These are phyloP conservation scores for Caenorhabditis imperialis DNA, from an alignment of 2,888 invertebrate species.

Conservation along the genomic window DNA sequence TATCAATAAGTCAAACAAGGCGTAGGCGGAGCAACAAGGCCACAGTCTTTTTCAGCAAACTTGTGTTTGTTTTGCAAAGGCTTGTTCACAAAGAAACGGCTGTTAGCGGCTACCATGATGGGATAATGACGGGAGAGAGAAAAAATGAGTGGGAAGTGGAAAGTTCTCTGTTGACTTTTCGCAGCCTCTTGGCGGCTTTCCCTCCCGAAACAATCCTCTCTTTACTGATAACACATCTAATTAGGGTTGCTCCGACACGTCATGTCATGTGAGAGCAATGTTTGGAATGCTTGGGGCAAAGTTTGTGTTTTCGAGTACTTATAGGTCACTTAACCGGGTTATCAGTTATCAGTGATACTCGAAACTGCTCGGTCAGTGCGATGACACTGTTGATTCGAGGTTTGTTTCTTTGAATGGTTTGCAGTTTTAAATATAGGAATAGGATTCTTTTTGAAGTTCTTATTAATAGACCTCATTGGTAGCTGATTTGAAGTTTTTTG, in stretches of 20 bases:
- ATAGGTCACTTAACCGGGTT: no score
- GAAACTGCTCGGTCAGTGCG: no score
- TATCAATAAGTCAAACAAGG: slow-evolving; percentile 49
- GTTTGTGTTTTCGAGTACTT: no score
- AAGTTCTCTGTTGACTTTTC: slow-evolving; percentile 34
- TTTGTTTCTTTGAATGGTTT: no score
- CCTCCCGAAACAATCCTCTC: slow-evolving; percentile 16
- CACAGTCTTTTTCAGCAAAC: slow-evolving; percentile 14
- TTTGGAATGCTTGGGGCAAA: slow-evolving; percentile 19
- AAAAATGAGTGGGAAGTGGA: slow-evolving; percentile 8
- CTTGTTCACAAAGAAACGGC: slow-evolving; percentile 31
- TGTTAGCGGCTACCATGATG: slow-evolving; percentile 30
- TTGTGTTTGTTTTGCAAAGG: slow-evolving; percentile 34
- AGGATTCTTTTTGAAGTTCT: no score
- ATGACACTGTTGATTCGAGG: no score
- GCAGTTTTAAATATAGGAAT: no score
- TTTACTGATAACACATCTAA: slow-evolving; percentile 40
- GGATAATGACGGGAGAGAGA: slow-evolving; percentile 31
- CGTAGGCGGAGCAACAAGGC: slow-evolving; percentile 41
- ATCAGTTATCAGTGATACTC: no score
- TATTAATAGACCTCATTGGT: no score
- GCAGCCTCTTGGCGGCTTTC: slow-evolving; percentile 42
- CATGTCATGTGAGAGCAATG: slow-evolving; percentile 27
- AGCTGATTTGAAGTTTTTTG: no score
- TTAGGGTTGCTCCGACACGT: slow-evolving; percentile 28